Conservation (phyloP, 1,140 invertebrate species). For the Pseudomyrmex cubaensis region DNA sequence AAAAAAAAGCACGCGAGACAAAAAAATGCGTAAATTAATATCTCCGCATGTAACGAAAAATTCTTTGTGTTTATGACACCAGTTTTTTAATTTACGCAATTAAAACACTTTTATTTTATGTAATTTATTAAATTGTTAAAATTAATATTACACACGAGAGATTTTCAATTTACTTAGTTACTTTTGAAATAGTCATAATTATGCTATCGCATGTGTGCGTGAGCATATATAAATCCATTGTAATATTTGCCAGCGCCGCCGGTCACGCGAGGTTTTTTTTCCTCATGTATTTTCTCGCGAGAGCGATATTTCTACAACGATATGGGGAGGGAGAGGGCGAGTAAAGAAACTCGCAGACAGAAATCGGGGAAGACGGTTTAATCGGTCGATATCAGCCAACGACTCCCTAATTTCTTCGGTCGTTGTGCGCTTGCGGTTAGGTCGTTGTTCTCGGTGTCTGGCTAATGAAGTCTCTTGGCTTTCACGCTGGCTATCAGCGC, state of each 20-base stretch:
- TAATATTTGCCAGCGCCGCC: background rate
- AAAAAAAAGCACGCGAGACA: background rate
- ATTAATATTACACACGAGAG: background rate
- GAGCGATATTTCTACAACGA: background rate
- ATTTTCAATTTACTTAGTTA: background rate
- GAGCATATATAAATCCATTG: background rate
- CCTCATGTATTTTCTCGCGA: background rate
- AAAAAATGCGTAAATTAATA: slow-evolving; percentile 9
- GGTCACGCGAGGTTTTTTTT: background rate
- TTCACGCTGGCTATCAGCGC: slow-evolving; percentile 65
- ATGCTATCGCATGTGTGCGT: background rate
- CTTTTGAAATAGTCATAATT: background rate
- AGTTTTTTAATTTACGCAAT: too few species aligned
- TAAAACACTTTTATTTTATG: background rate
- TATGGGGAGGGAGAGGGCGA: background rate
- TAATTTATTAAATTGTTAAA: slow-evolving; percentile 4
- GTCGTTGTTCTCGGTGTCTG: slow-evolving; percentile 58
- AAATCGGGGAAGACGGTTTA: slow-evolving; percentile 23
- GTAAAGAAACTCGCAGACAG: slow-evolving; percentile 11
- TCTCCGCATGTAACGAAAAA: background rate
- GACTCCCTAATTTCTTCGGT: slow-evolving; percentile 68
- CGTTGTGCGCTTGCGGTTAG: slow-evolving; percentile 52
- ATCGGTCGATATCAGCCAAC: slow-evolving; percentile 53
- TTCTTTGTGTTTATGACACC: background rate
- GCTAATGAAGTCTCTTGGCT: slow-evolving; percentile 65